Evolutionary conservation across 92 coral and sea anemone genomes (phyloP).

Genomic region (Isaurus tuberculatus): DNA sequence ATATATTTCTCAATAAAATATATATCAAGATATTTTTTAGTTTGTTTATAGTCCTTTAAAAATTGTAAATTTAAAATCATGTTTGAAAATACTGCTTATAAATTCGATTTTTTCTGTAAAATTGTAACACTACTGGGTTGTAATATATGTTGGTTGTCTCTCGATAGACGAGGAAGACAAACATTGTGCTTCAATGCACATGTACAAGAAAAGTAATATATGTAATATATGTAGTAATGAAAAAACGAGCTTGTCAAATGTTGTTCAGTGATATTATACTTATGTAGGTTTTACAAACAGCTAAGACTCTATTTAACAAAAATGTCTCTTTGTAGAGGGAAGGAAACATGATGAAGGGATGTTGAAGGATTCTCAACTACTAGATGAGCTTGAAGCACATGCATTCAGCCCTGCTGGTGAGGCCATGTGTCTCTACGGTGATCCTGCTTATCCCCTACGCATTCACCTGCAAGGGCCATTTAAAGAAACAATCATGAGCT

Average conservation of each 20-base stretch:
- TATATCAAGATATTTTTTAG: slow-evolving; percentile 25
- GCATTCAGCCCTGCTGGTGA: slow-evolving; percentile 42
- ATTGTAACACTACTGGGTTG: slow-evolving; percentile 30
- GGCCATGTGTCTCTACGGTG: slow-evolving; percentile 52
- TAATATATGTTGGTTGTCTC: slow-evolving; percentile 26
- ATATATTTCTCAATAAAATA: slow-evolving; percentile 10
- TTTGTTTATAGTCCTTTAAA: slow-evolving; percentile 28
- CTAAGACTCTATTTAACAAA: slow-evolving; percentile 24
- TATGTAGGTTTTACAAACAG: slow-evolving; percentile 31
- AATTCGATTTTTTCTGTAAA: slow-evolving; percentile 15
- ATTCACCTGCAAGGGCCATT: slow-evolving; percentile 52
- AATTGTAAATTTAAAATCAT: slow-evolving; percentile 25
- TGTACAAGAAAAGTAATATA: no score
- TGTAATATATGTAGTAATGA: slow-evolving; percentile 24
- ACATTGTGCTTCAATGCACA: no score
- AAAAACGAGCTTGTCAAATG: slow-evolving; percentile 4
- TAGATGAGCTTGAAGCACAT: slow-evolving; percentile 41
- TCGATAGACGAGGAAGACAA: no score
- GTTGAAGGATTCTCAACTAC: slow-evolving; percentile 41
- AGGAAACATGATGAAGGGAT: slow-evolving; percentile 49
- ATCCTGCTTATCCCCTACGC: slow-evolving; percentile 42
- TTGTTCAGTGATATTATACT: slow-evolving; percentile 26
- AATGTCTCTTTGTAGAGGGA: slow-evolving; percentile 42
- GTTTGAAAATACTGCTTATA: slow-evolving; percentile 28
- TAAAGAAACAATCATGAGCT: slow-evolving; percentile 30